These are phyloP conservation scores for Heteropelma amictum DNA, from an alignment of 2,888 invertebrate genomes.

Conservation along the genomic window DNA sequence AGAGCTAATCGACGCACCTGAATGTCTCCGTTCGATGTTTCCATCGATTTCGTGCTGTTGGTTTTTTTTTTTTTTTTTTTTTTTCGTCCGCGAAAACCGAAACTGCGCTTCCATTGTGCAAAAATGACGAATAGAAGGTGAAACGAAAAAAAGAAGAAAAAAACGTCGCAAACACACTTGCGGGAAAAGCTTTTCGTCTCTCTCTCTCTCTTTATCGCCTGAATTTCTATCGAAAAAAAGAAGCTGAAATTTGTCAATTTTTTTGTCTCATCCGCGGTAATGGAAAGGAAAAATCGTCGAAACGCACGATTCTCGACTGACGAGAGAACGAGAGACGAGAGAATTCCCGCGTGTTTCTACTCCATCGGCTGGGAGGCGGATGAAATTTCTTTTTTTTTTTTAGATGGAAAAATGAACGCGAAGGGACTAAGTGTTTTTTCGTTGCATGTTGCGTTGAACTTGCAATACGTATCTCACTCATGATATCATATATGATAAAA, in stretches of 20 bases:
- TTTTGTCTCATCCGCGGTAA: not conserved
- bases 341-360: slow-evolving; percentile 8
- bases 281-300: not conserved
- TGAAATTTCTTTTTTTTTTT: slow-evolving; percentile 10
- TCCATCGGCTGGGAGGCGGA: slow-evolving; percentile 10
- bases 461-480: slow-evolving; percentile 57
- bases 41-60: slow-evolving; percentile 7
- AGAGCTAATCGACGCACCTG: not conserved
- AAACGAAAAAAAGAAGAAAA: not conserved
- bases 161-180: not conserved
- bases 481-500: slow-evolving; percentile 47
- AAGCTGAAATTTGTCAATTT: not conserved
- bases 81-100: too few species aligned
- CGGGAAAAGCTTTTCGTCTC: too few species aligned
- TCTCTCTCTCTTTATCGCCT: not conserved
- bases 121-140: slow-evolving; percentile 4
- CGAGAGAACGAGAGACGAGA: not conserved
- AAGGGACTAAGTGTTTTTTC: slow-evolving; percentile 60
- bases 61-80: too few species aligned
- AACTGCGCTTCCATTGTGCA: slow-evolving; percentile 37
- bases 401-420: slow-evolving; percentile 35
- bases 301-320: too few species aligned
- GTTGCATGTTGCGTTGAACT: slow-evolving; percentile 61
- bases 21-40: slow-evolving; percentile 1
- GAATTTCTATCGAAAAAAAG: not conserved